Evolutionary conservation across 2,797 vertebrate genomes (phyloP).

Genomic region (Smutsia gigantea): DNA sequence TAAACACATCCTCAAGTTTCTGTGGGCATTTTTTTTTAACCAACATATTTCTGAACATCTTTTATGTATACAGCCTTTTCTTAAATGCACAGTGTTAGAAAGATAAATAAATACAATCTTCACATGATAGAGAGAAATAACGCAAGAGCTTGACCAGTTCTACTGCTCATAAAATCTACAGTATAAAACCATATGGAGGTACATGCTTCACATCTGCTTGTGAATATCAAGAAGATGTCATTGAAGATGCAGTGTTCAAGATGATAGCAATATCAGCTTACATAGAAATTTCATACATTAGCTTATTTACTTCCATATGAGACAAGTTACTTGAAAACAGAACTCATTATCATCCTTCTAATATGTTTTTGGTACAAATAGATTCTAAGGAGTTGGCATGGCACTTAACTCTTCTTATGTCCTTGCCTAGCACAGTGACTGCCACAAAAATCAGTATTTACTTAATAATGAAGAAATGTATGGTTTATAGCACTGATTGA

Average conservation of each 20-base stretch:
- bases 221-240: neutral
- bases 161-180: neutral
- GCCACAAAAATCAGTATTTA: neutral
- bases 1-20: neutral
- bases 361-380: neutral
- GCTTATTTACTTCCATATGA: neutral
- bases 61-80: neutral
- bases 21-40: neutral
- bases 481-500: neutral
- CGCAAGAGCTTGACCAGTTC: neutral
- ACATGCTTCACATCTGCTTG: neutral
- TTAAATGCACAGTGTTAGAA: neutral
- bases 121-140: neutral
- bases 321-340: neutral
- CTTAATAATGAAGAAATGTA: neutral
- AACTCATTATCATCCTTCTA: neutral
- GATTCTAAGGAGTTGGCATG: neutral
- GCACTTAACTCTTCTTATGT: neutral
- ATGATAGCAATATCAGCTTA: neutral
- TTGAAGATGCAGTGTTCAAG: neutral
- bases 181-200: neutral
- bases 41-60: neutral
- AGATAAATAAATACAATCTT: neutral
- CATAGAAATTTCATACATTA: neutral
- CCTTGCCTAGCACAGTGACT: neutral